Evolutionary conservation across 1,140 invertebrate species (phyloP).

Genomic region (Eriocheir sinensis): DNA sequence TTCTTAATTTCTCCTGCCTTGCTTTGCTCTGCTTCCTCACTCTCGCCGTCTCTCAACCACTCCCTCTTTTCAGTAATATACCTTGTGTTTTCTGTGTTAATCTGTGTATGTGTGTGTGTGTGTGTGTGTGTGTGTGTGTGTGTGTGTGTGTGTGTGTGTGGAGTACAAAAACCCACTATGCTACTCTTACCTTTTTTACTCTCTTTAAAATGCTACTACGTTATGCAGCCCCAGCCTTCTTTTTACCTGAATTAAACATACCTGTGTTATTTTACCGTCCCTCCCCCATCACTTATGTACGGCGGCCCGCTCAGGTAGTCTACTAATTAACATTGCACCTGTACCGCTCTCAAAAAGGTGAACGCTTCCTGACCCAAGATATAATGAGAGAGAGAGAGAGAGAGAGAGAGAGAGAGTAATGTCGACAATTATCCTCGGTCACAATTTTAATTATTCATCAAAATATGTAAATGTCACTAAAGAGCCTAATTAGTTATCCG

Average conservation of each 20-base stretch:
- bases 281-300: background rate
- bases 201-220: no score
- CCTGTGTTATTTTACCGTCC: background rate
- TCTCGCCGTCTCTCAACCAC: no score
- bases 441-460: background rate
- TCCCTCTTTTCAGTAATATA: no score
- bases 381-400: background rate
- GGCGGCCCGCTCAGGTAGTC: background rate
- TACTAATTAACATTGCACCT: background rate
- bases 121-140: no score
- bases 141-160: no score
- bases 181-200: no score
- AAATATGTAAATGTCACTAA: conserved; percentile 17
- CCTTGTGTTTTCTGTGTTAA: no score
- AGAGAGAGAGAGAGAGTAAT: no score
- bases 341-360: background rate
- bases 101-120: no score
- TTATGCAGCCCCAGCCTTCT: background rate
- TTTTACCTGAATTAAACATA: background rate
- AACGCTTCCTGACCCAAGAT: background rate
- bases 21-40: no score
- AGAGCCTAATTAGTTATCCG: background rate
- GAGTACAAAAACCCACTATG: no score
- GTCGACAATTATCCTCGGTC: background rate
- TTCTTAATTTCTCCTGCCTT: no score